Evolutionary conservation across 1,140 invertebrate genomes (phyloP).

Genomic region (Drosophila ercepeae): DNA sequence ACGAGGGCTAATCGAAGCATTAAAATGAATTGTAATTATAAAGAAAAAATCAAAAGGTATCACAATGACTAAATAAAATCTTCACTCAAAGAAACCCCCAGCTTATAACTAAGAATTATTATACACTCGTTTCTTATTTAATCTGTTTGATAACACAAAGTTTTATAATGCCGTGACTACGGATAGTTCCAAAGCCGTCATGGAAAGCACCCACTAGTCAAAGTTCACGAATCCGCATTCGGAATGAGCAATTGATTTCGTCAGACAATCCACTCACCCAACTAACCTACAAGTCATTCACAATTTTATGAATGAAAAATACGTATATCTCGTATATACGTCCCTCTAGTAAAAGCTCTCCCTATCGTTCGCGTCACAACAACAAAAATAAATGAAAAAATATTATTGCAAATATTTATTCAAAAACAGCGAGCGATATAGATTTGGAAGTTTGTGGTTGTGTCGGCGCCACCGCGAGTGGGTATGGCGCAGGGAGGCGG

Average conservation of each 20-base stretch:
- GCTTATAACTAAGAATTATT: not conserved
- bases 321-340: constrained; percentile 7
- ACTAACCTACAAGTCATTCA: not conserved
- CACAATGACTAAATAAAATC: not conserved
- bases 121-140: not conserved
- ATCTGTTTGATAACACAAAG: constrained; percentile 7
- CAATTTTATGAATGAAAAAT: constrained; percentile 33
- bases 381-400: constrained; percentile 9
- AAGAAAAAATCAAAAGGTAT: not conserved
- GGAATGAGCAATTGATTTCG: constrained; percentile 25
- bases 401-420: not conserved
- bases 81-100: not conserved
- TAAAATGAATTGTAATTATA: not conserved
- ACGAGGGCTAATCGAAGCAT: not conserved
- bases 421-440: constrained; percentile 29
- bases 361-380: constrained; percentile 13
- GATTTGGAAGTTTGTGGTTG: constrained; percentile 15
- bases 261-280: constrained; percentile 18
- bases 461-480: constrained; percentile 29
- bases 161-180: constrained; percentile 20
- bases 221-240: constrained; percentile 8
- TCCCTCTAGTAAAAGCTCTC: constrained; percentile 37
- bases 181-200: not conserved
- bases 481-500: not conserved
- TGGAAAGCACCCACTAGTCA: constrained; percentile 22